Evolutionary conservation across 2,888 invertebrate genomes (phyloP).

Genomic region (Lordiphosa fenestrarum): DNA sequence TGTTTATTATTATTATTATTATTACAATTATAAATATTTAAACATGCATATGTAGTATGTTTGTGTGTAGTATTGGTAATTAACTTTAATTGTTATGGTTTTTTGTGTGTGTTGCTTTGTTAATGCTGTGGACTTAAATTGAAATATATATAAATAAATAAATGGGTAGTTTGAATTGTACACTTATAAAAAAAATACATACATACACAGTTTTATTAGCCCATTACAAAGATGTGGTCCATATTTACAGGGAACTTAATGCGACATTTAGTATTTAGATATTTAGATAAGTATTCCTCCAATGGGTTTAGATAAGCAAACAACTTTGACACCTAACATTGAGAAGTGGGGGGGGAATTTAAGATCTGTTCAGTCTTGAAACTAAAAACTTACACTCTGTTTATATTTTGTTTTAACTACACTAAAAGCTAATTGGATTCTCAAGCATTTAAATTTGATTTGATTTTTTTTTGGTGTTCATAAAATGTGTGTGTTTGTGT

Average conservation of each 20-base stretch:
- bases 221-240: slow-evolving; percentile 29
- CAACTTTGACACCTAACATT: slow-evolving; percentile 1
- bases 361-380: slow-evolving; percentile 45
- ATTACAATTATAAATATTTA: slow-evolving; percentile 66
- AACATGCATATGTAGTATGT: slow-evolving; percentile 46
- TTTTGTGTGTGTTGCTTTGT: slow-evolving; percentile 21
- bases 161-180: slow-evolving; percentile 21
- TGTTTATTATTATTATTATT: slow-evolving; percentile 31
- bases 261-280: slow-evolving; percentile 23
- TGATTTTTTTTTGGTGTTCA: slow-evolving; percentile 24
- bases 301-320: slow-evolving; percentile 26
- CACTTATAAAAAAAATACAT: slow-evolving; percentile 16
- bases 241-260: slow-evolving; percentile 67
- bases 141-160: slow-evolving; percentile 52
- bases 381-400: slow-evolving; percentile 41
- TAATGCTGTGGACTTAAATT: slow-evolving; percentile 45
- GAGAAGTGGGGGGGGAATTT: neutral
- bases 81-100: slow-evolving; percentile 44
- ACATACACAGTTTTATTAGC: neutral
- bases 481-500: slow-evolving; percentile 13
- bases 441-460: slow-evolving; percentile 32
- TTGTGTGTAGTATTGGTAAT: slow-evolving; percentile 42
- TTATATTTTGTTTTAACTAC: slow-evolving; percentile 29
- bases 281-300: slow-evolving; percentile 21
- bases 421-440: slow-evolving; percentile 52